Conservation (phyloP, 2,797 vertebrate species). For the Tragelaphus eurycerus region DNA sequence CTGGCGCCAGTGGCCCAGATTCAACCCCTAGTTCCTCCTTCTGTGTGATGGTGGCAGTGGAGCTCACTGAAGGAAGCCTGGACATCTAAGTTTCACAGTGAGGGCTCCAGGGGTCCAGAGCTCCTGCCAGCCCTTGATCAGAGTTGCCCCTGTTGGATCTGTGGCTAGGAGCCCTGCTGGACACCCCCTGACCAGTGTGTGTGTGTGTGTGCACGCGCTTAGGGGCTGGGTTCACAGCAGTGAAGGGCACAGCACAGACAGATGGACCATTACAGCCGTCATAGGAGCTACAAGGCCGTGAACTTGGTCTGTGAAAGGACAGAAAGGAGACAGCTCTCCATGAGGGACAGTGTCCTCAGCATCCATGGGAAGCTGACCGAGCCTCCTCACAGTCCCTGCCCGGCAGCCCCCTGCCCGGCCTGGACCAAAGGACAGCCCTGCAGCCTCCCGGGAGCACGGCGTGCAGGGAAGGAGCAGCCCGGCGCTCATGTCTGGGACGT, state of each 20-base stretch:
- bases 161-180: not conserved
- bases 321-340: fast-evolving
- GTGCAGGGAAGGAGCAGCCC: fast-evolving
- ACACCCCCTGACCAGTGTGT: fast-evolving
- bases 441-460: fast-evolving
- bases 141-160: not conserved
- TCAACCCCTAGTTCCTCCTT: not conserved
- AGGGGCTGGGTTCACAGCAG: fast-evolving
- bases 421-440: not conserved
- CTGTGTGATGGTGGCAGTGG: not conserved
- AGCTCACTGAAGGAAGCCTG: too few species aligned
- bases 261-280: fast-evolving
- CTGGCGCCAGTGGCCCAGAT: not conserved
- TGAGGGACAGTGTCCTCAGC: not conserved
- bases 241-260: too few species aligned
- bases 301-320: not conserved
- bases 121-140: not conserved
- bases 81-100: fast-evolving
- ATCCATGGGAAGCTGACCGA: not conserved
- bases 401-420: fast-evolving
- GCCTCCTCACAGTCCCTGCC: not conserved
- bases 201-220: fast-evolving
- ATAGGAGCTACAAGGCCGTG: fast-evolving
- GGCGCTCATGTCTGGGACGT: fast-evolving
- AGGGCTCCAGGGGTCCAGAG: too few species aligned